These are phyloP conservation scores for Crotalus tigris DNA, from an alignment of 2,113 vertebrate genomes.

Conservation along the genomic window DNA sequence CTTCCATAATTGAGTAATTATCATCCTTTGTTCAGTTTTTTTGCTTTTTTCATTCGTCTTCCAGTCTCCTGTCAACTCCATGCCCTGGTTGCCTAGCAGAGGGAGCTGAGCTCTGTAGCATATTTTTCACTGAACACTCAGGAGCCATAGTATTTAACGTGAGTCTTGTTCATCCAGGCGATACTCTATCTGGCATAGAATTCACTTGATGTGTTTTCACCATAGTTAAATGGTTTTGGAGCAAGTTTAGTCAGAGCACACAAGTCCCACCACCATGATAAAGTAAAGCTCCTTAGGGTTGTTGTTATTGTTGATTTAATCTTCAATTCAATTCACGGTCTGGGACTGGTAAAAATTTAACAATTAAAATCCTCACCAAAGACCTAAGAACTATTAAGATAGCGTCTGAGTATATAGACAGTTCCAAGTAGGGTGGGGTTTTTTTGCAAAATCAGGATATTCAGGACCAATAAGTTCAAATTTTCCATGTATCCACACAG, in stretches of 20 bases:
- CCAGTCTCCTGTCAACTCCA: not conserved
- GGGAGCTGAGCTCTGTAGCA: not conserved
- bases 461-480: too few relatives aligned
- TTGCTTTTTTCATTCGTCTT: not conserved
- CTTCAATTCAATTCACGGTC: too few relatives aligned
- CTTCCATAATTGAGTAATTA: too few relatives aligned
- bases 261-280: not conserved
- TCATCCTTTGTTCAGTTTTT: not conserved
- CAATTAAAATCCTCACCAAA: too few relatives aligned
- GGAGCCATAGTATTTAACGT: not conserved
- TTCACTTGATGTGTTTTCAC: not conserved
- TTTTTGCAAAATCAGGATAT: too few relatives aligned
- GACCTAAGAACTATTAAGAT: too few relatives aligned
- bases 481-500: too few relatives aligned
- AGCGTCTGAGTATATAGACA: too few relatives aligned
- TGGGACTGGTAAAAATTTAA: too few relatives aligned
- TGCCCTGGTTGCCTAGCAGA: not conserved
- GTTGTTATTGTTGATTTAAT: too few relatives aligned
- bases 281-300: not conserved
- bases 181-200: not conserved
- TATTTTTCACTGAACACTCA: not conserved
- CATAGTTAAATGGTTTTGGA: not conserved
- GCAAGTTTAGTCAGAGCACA: not conserved
- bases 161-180: not conserved
- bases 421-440: too few relatives aligned